Base-by-base conservation (phyloP, 2,113 vertebrate species). In the Ammodytes marinus region DNA sequence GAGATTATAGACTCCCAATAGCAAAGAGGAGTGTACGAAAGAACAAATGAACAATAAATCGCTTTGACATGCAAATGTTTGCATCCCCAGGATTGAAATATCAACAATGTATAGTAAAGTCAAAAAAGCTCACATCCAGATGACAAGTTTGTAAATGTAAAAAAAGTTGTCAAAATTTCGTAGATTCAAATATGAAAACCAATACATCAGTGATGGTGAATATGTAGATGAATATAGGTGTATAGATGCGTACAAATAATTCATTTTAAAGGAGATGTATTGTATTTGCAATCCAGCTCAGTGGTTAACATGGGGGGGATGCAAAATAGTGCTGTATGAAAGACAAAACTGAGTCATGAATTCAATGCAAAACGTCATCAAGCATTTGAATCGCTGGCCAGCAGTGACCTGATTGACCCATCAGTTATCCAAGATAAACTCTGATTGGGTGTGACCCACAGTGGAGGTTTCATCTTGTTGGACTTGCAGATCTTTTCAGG, bases 51-150 rank as follows among this genome's bases (percentile, higher is more conserved):
- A 8, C 1, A 27, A 52, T 45, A 12, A 61, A 1, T 50, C 65
- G 54, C 42, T 86, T 76, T 73, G 15, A 76, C n/a, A 8, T 19
- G 74, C 17, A 64, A 39, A 43, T 43, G 78, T 84, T 76, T 80
- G 82, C 52, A 71, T 85, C 57, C 68, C 61, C 68, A 47, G 14
- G 5, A 4, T 10, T 37, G 2, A 39, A 39, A 13, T 19, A 42
- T 6, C 5, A 52, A 42, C 7, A 50, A 8, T 49, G 19, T 39
- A n/a, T 9, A 63, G 5, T 17, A 43, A 9, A 47, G n/a, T 8
- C 35, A 35, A 47, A 49, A 35, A 0, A 14, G 63, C 19, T 14
- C n/a, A 50, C 10, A 14, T 50, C 12, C 46, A 50, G 13, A 50
- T 15, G 60, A 63, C 9, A 0, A 9, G 53, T 27, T 55, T 52